Percentiles rank a stretch among this genome's conserved stretches.
Evolutionary conservation across 2,113 vertebrate species (phyloP).

Genomic region (Mus pahari): DNA sequence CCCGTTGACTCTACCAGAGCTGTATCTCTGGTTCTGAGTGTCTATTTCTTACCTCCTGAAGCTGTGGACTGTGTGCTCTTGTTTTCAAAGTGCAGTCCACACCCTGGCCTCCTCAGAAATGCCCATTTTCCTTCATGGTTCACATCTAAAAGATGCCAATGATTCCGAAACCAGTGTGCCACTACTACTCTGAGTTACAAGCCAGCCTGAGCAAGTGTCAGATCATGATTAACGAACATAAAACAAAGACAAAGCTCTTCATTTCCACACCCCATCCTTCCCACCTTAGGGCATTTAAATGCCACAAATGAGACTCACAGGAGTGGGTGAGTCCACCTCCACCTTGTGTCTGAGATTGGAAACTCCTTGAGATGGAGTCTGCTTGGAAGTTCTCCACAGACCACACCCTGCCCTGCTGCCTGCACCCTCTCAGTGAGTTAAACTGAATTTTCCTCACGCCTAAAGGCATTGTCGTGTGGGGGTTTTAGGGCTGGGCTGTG

Average conservation of each 20-base stretch:
- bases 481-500: constrained; percentile 2
- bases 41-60: neutral
- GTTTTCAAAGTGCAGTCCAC: neutral
- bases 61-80: neutral
- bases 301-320: no score
- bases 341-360: accelerated
- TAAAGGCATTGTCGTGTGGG: neutral
- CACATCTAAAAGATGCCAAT: neutral
- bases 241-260: neutral
- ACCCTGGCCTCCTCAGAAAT: neutral
- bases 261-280: neutral
- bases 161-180: neutral
- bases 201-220: neutral
- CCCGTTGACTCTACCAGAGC: neutral
- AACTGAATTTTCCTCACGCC: neutral
- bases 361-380: neutral
- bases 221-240: neutral
- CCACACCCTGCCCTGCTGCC: neutral
- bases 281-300: neutral
- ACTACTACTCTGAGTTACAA: neutral
- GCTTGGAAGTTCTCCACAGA: neutral
- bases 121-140: neutral
- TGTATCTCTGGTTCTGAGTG: neutral
- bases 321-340: neutral
- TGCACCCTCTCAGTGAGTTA: neutral